These are phyloP conservation scores for Muntiacus reevesi DNA, from an alignment of 2,113 vertebrate genomes.

Conservation along the genomic window DNA sequence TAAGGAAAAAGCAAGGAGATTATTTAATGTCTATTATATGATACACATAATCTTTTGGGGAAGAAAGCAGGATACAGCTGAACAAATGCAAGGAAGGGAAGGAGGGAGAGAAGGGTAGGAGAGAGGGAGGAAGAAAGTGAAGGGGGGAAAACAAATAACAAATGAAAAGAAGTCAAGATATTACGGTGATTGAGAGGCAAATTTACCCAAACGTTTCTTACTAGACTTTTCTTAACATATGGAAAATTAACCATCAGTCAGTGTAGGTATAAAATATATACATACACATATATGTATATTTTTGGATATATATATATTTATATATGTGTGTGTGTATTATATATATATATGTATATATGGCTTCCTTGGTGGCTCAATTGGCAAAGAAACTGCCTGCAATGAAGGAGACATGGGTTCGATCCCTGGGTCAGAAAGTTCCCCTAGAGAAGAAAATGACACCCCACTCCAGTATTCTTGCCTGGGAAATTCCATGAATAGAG, in stretches of 20 bases:
- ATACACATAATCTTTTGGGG: neutral
- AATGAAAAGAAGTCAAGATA: neutral
- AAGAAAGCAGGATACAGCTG: neutral
- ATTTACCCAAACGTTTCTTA: neutral
- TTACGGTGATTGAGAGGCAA: neutral
- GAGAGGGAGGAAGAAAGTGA: neutral
- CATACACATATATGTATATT: neutral
- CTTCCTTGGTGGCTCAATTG: neutral
- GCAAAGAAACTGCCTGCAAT: neutral
- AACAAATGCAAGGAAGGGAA: neutral
- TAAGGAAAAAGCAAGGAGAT: neutral
- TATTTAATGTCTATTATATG: neutral
- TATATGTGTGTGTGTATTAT: fast-evolving
- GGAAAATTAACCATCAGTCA: neutral
- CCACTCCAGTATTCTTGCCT: neutral
- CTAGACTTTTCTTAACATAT: neutral
- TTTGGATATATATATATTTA: neutral
- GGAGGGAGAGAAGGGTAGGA: neutral
- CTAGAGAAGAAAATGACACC: neutral
- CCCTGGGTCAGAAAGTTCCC: neutral
- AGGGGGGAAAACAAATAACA: neutral
- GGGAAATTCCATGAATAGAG: neutral
- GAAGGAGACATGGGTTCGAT: neutral
- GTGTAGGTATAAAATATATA: neutral
- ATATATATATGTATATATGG: neutral